These are phyloP conservation scores for Chaetodon auriga DNA, from an alignment of 2,113 vertebrate genomes.

Conservation along the genomic window DNA sequence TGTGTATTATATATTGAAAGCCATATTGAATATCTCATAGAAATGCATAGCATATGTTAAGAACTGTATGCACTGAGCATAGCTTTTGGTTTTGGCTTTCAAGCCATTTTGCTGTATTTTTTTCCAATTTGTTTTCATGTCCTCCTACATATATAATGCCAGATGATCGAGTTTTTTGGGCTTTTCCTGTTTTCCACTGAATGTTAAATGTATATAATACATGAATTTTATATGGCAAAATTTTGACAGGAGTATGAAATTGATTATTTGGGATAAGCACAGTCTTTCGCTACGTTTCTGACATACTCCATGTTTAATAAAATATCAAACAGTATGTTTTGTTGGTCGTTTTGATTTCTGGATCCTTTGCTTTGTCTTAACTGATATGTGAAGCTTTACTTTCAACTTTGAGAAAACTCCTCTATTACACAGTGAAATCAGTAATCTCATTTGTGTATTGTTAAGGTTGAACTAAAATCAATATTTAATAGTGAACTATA, in stretches of 20 bases:
- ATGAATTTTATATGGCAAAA: background rate
- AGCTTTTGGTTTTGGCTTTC: conserved; percentile 38
- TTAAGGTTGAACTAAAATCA: background rate
- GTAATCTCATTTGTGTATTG: background rate
- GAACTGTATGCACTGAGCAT: conserved; percentile 57
- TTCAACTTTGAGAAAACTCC: background rate
- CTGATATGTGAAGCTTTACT: conserved; percentile 5
- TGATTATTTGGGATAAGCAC: conserved; percentile 9
- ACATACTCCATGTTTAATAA: conserved; percentile 48
- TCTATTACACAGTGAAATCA: background rate
- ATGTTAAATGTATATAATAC: conserved; percentile 25
- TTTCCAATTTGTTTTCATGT: background rate
- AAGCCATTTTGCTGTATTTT: background rate
- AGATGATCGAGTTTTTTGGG: background rate
- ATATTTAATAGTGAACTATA: background rate
- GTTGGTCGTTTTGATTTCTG: background rate
- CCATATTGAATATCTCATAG: background rate
- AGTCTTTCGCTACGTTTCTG: conserved; percentile 14
- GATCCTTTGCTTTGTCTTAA: background rate
- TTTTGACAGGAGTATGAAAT: background rate
- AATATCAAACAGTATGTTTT: background rate
- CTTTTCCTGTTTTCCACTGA: conserved; percentile 18
- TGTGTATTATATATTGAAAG: background rate
- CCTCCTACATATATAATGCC: background rate
- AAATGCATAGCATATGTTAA: conserved; percentile 21